These are phyloP conservation scores for Cherax destructor DNA, from an alignment of 1,140 invertebrate species.

Conservation along the genomic window DNA sequence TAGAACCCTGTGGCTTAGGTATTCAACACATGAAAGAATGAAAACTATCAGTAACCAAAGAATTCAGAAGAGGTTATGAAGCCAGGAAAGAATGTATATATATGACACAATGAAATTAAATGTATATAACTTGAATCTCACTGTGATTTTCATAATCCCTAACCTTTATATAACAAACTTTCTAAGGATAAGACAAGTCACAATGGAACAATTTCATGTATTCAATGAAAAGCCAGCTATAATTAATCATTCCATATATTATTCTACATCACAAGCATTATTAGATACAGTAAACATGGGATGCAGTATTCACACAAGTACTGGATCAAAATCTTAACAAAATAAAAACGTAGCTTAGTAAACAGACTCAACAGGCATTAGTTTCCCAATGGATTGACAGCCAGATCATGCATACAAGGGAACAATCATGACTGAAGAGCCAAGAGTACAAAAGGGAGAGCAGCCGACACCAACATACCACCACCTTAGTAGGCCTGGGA, in stretches of 20 bases:
- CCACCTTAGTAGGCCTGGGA: slow-evolving; percentile 61
- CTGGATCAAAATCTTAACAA: background rate
- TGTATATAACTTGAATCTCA: too few relatives aligned
- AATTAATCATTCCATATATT: background rate
- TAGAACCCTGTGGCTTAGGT: too few relatives aligned
- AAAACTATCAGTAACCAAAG: too few relatives aligned
- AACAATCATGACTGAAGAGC: slow-evolving; percentile 1
- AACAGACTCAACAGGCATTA: background rate
- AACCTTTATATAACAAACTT: too few relatives aligned
- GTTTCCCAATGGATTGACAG: background rate
- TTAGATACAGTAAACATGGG: slow-evolving; percentile 4
- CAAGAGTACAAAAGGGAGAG: background rate
- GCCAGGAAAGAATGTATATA: too few relatives aligned
- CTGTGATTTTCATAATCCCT: too few relatives aligned
- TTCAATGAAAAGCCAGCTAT: background rate
- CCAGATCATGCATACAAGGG: slow-evolving; percentile 7
- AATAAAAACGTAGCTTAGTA: background rate
- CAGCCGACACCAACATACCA: slow-evolving; percentile 61
- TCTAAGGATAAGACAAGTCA: too few relatives aligned
- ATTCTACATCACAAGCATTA: background rate
- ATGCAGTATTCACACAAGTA: background rate
- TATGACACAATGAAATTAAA: too few relatives aligned
- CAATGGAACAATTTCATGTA: too few relatives aligned
- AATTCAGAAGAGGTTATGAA: too few relatives aligned
- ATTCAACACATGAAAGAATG: too few relatives aligned